phyloP scores from a whole-genome alignment of 2,888 invertebrate genomes.

The Tenthredo amoena region DNA sequence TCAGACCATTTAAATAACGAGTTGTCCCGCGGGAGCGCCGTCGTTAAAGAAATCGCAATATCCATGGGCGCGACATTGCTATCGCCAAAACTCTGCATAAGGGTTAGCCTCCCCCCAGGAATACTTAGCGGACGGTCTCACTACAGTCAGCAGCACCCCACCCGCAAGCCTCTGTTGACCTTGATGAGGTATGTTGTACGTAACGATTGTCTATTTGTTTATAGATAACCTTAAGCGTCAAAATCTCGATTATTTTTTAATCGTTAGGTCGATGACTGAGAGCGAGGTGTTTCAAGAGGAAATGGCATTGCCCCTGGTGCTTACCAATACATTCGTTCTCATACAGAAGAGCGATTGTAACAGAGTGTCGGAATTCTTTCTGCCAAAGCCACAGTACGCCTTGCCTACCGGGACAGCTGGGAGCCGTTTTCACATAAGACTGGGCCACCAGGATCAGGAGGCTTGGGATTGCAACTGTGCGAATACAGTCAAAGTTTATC shows the following conservation, averaged over 20 bases:
- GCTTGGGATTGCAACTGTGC: constrained; percentile 65
- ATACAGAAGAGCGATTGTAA: constrained; percentile 71
- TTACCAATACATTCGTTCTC: constrained; percentile 75
- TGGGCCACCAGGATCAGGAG: constrained; percentile 62
- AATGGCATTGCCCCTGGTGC: constrained; percentile 69
- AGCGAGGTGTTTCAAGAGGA: constrained; percentile 73
- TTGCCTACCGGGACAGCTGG: constrained; percentile 58
- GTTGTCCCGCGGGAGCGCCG: constrained; percentile 66
- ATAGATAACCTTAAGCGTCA: background rate
- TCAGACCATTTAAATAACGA: constrained; percentile 69
- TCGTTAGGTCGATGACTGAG: constrained; percentile 71
- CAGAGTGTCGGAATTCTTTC: constrained; percentile 70
- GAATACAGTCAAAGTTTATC: constrained; percentile 67
- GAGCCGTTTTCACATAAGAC: constrained; percentile 67
- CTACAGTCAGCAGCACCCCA: constrained; percentile 71
- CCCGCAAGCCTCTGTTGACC: constrained; percentile 72
- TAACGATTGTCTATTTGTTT: background rate
- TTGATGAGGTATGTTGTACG: constrained; percentile 73
- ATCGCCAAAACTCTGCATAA: constrained; percentile 73
- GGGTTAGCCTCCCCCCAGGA: constrained; percentile 68
- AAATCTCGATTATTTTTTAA: background rate
- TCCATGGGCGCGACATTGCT: constrained; percentile 75
- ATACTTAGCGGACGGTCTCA: constrained; percentile 71
- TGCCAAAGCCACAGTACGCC: constrained; percentile 73
- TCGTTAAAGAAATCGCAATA: constrained; percentile 73